Evolutionary conservation across 1,140 invertebrate species (phyloP).

Genomic region (Sesamia nonagrioides): DNA sequence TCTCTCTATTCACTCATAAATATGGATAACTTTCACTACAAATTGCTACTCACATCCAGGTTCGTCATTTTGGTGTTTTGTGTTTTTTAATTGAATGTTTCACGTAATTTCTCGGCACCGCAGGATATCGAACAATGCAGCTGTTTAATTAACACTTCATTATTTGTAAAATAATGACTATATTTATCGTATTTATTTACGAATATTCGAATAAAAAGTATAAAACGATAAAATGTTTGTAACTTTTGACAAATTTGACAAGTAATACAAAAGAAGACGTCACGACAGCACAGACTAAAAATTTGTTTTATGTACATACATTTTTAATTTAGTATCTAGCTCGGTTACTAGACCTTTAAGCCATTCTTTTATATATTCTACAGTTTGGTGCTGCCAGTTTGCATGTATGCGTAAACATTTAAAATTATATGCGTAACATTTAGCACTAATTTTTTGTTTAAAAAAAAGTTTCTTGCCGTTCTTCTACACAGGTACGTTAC

Average conservation of each 20-base stretch:
- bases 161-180: neutral
- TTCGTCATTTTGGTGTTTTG: constrained; percentile 55
- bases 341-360: too few relatives aligned
- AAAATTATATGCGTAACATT: too few relatives aligned
- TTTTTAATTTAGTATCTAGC: too few relatives aligned
- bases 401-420: too few relatives aligned
- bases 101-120: neutral
- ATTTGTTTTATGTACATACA: too few relatives aligned
- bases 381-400: too few relatives aligned
- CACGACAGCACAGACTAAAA: too few relatives aligned
- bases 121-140: neutral
- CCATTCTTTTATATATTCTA: too few relatives aligned
- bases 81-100: neutral
- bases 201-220: neutral
- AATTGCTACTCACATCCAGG: constrained; percentile 57
- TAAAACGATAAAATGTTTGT: neutral
- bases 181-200: neutral
- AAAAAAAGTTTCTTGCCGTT: too few relatives aligned
- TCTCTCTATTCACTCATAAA: neutral
- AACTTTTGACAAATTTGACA: constrained; percentile 4
- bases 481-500: too few relatives aligned
- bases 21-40: neutral
- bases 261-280: too few relatives aligned
- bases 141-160: neutral
- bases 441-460: too few relatives aligned